Evolutionary conservation across 2,888 invertebrate genomes (phyloP), one percentile per base, ranked within the genome.

Genomic region (Chrysina gloriosa): DNA sequence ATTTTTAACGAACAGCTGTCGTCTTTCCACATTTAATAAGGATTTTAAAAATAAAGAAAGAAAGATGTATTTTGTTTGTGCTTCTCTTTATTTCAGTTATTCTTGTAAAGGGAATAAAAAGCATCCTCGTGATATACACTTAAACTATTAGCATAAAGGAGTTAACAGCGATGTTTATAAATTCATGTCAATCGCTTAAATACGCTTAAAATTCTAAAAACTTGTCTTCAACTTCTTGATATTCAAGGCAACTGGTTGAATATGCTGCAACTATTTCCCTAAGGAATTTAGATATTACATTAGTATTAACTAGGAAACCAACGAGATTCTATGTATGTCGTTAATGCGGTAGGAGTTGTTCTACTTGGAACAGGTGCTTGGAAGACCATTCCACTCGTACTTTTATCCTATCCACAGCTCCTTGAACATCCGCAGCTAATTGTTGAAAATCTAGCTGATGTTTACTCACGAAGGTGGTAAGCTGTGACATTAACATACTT

Each of bases 351-450:
- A 61, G n/a, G 27, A 61, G 25, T 9, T 61, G 7, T 29, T 61
- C 58, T 7, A 61, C 23, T 29, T 61, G 16, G 6, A 27, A 42
- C 9, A 61, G 14, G 16, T 61, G 42, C 25, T 25, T 61, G 29
- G 6, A 4, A n/a, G 58, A 61, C 83, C 82, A 82, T 65, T 75
- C 75, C 25, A 82, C 79, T 52, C 80, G 73, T 7, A 76, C 74
- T 73, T 82, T 82, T 65, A 82, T 82, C 69, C 77, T 78, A 68
- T 83, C 80, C 1, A 82, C 81, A 5, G 80, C 77, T 50, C 77
- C 77, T 68, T 81, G 77, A 36, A 83, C 77, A 25, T 81, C 74
- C 3, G 75, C 67, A 0, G 81, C 77, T 21, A 81, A 78, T 5
- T 77, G 72, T 67, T 78, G 77, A 50, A 82, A 71, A 70, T 80